Evolutionary conservation across 2,888 invertebrate genomes (phyloP).

Genomic region (Choristoneura rosaceana): DNA sequence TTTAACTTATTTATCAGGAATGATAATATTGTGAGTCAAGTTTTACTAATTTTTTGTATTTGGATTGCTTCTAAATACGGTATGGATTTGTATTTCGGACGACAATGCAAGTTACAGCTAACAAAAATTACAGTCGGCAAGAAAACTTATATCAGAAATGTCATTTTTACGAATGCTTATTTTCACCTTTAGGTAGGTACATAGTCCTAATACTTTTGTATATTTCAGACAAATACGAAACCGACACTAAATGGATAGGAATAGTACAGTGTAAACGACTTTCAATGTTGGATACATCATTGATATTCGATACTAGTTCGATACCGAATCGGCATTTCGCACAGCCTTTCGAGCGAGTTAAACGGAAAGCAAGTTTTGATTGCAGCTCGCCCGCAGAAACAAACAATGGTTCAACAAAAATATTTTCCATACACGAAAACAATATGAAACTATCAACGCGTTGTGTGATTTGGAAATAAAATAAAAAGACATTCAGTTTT

Average conservation of each 20-base stretch:
- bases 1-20: no score
- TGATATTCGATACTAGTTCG: not conserved
- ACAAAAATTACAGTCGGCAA: no score
- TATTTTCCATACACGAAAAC: slow-evolving; percentile 2
- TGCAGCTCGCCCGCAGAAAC: slow-evolving; percentile 47
- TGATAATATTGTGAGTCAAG: no score
- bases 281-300: not conserved
- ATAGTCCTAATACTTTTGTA: not conserved
- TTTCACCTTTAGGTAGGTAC: not conserved
- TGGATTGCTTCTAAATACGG: no score
- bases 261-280: not conserved
- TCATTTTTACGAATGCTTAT: no score
- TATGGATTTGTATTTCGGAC: no score
- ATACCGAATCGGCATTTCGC: slow-evolving; percentile 25
- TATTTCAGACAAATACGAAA: not conserved
- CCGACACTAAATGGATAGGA: not conserved
- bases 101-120: no score
- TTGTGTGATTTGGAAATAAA: not conserved
- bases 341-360: slow-evolving; percentile 56
- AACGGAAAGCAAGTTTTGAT: slow-evolving; percentile 76
- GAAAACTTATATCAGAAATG: no score
- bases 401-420: slow-evolving; percentile 27
- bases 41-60: no score
- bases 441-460: slow-evolving; percentile 11
- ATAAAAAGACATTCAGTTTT: not conserved